Conservation (phyloP, 2,888 invertebrate genomes). For the Lepidochrysops patricia region DNA sequence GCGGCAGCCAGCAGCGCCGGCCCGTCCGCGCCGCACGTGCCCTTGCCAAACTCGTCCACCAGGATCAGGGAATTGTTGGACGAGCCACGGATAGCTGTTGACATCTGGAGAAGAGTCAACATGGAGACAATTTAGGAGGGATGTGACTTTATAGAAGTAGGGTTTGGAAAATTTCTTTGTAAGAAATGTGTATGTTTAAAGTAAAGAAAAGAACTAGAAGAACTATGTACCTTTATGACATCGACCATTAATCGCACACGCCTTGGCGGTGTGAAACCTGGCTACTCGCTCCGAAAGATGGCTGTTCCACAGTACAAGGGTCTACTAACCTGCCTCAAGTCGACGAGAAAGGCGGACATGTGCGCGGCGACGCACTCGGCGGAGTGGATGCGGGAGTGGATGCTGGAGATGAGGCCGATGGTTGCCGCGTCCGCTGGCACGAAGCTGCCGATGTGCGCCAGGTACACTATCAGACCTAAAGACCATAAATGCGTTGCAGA, state of each 20-base stretch:
- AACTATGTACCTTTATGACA: no score
- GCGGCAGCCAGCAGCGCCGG: conserved; percentile 80
- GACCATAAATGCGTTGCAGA: no score
- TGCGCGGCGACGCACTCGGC: conserved; percentile 85
- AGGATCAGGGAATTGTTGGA: conserved; percentile 81
- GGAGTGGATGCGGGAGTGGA: conserved; percentile 84
- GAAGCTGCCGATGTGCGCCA: conserved; percentile 92
- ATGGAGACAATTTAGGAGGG: no score
- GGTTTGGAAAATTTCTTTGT: no score
- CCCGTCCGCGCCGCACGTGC: conserved; percentile 86
- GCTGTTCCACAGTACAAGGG: background rate
- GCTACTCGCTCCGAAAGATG: no score
- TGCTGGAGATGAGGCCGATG: conserved; percentile 81
- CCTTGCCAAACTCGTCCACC: conserved; percentile 93
- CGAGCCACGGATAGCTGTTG: conserved; percentile 79
- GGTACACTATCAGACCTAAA: conserved; percentile 80
- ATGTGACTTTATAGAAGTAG: background rate
- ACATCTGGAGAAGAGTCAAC: conserved; percentile 69
- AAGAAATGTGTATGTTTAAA: no score
- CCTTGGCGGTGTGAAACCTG: no score
- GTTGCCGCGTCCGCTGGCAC: conserved; percentile 88
- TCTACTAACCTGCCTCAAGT: conserved; percentile 86
- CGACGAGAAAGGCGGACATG: conserved; percentile 90
- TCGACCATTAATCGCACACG: no score
- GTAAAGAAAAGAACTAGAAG: no score